phyloP scores from a whole-genome alignment of 2,113 vertebrate genomes.

The Cottus gobio region DNA sequence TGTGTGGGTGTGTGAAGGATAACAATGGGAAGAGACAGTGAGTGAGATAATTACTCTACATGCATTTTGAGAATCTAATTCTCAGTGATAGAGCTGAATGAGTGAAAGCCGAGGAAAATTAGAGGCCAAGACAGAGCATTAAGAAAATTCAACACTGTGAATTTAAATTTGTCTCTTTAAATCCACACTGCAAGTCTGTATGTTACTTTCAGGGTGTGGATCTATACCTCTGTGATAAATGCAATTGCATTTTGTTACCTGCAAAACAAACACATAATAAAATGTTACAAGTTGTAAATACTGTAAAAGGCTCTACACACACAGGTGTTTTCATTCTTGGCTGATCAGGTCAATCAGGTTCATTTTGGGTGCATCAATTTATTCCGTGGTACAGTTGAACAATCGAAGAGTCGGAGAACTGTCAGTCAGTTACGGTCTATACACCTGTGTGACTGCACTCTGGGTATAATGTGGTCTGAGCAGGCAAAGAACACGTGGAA shows the following conservation, averaged over 20 bases:
- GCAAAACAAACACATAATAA: neutral
- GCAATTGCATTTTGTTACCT: neutral
- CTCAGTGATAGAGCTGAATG: conserved; percentile 5
- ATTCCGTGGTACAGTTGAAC: neutral
- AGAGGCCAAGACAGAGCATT: conserved; percentile 17
- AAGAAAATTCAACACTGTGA: conserved; percentile 1
- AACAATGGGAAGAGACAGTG: conserved; percentile 30
- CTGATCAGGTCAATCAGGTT: too few relatives aligned
- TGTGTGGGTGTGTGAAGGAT: neutral
- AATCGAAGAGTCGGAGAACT: neutral
- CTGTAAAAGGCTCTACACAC: neutral
- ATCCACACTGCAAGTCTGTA: neutral
- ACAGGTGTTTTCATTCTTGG: neutral
- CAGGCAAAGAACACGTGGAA: neutral
- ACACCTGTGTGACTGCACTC: neutral
- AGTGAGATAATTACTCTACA: conserved; percentile 14
- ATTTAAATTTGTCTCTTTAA: conserved; percentile 21
- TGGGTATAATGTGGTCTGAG: neutral
- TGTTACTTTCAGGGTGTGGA: neutral
- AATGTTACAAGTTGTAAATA: neutral
- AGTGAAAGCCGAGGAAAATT: conserved; percentile 15
- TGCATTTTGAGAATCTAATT: conserved; percentile 23
- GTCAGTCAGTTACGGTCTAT: neutral
- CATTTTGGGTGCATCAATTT: too few relatives aligned
- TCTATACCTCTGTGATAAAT: neutral